Percentiles rank a stretch among this genome's conserved stretches.
phyloP scores from a whole-genome alignment of 92 coral and sea anemone species.

The Meandrina meandrites region DNA sequence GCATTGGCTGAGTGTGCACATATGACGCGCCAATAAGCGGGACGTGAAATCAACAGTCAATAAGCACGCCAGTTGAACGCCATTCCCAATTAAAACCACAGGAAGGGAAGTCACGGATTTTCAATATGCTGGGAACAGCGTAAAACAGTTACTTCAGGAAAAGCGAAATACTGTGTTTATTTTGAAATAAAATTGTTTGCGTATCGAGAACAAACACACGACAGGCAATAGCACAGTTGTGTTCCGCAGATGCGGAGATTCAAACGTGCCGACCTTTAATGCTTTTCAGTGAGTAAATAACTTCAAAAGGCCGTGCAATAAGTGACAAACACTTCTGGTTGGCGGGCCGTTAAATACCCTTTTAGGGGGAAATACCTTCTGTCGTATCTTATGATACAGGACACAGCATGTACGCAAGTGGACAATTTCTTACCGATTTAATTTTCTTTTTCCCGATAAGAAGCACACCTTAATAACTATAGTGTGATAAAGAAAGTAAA shows the following conservation, averaged over 20 bases:
- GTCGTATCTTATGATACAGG: constrained; percentile 22
- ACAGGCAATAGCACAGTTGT: constrained; percentile 28
- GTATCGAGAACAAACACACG: constrained; percentile 39
- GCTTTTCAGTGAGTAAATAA: constrained; percentile 49
- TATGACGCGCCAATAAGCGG: constrained; percentile 15
- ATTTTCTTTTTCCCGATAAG: constrained; percentile 19
- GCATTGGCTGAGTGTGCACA: constrained; percentile 20
- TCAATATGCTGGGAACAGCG: constrained; percentile 12
- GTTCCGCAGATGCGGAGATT: constrained; percentile 40
- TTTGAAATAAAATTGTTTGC: constrained; percentile 31
- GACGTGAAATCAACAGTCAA: constrained; percentile 22
- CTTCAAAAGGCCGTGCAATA: constrained; percentile 36
- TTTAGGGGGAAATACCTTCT: constrained; percentile 25
- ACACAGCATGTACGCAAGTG: constrained; percentile 10
- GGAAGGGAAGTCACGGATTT: constrained; percentile 34
- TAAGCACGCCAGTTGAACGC: constrained; percentile 31
- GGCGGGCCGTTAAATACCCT: constrained; percentile 53
- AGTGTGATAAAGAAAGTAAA: constrained; percentile 7
- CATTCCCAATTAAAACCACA: constrained; percentile 48
- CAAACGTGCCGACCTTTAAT: constrained; percentile 44
- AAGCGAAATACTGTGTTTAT: constrained; percentile 34
- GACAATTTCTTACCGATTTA: constrained; percentile 21
- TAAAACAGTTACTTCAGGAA: constrained; percentile 50
- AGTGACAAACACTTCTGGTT: constrained; percentile 42
- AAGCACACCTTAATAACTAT: constrained; percentile 4